phyloP scores from a whole-genome alignment of 2,797 vertebrate genomes.

The Typhlichthys eigenmanni region DNA sequence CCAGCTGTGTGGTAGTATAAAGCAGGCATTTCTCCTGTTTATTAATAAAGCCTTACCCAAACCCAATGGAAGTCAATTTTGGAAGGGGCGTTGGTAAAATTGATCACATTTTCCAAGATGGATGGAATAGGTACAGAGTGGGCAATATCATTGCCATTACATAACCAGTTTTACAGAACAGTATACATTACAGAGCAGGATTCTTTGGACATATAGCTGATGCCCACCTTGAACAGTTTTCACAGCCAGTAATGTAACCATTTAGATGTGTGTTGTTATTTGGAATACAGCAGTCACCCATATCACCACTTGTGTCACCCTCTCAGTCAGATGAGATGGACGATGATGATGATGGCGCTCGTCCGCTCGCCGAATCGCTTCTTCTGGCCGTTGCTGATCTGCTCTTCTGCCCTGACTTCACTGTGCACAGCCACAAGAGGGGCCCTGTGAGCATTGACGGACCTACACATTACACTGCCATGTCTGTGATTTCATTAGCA shows the following conservation, averaged over 20 bases:
- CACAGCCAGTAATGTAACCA: neutral
- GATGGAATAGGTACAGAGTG: no score
- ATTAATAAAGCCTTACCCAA: no score
- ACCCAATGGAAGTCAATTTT: no score
- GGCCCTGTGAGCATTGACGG: conserved; percentile 82
- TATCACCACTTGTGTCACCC: neutral
- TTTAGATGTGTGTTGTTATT: neutral
- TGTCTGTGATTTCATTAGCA: neutral
- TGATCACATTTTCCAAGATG: no score
- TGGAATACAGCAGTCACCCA: neutral
- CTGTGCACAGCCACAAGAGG: conserved; percentile 91
- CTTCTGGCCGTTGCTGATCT: conserved; percentile 93
- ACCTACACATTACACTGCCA: neutral
- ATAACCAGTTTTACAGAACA: no score
- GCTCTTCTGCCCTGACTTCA: conserved; percentile 97
- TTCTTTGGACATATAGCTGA: no score
- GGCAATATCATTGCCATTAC: no score
- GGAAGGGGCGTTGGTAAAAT: no score
- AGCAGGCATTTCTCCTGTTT: no score
- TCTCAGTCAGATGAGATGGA: conserved; percentile 84
- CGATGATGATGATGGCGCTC: conserved; percentile 84
- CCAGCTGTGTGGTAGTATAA: neutral
- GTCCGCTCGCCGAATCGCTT: conserved; percentile 91
- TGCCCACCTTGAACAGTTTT: neutral
- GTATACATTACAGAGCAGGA: no score